phyloP scores from a whole-genome alignment of 1,140 invertebrate genomes.

The Penaeus indicus region DNA sequence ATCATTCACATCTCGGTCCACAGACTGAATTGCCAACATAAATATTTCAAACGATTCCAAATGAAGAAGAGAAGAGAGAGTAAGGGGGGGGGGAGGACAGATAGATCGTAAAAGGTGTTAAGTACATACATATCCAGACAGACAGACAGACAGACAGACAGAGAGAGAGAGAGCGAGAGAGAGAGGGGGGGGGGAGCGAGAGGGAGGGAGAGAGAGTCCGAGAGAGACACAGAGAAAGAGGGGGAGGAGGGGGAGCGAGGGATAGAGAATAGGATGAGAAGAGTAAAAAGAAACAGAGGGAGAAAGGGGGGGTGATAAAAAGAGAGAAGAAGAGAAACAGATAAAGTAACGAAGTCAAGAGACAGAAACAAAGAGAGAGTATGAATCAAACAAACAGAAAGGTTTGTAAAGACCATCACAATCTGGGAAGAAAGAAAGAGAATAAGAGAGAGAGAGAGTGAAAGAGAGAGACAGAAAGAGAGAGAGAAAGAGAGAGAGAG shows the following conservation, averaged over 20 bases:
- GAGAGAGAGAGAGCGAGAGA: not conserved
- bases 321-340: too few relatives aligned
- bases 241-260: slow-evolving; percentile 4
- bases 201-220: not conserved
- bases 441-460: too few relatives aligned
- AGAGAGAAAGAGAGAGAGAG: too few relatives aligned
- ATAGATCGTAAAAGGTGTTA: not conserved
- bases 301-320: too few relatives aligned
- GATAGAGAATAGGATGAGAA: not conserved
- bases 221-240: not conserved
- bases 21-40: not conserved
- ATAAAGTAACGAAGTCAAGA: too few relatives aligned
- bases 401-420: too few relatives aligned
- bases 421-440: too few relatives aligned
- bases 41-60: not conserved
- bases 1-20: not conserved
- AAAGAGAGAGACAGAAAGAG: too few relatives aligned
- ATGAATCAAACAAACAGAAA: too few relatives aligned
- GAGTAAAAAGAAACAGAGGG: not conserved
- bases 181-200: not conserved
- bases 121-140: too few relatives aligned
- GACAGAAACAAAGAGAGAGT: not conserved
- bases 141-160: not conserved
- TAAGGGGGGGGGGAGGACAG: not conserved
- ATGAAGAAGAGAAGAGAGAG: not conserved